Evolutionary conservation across 2,888 invertebrate genomes (phyloP), one percentile per base, ranked within the genome.

Genomic region (Parapristionchus giblindavisi): DNA sequence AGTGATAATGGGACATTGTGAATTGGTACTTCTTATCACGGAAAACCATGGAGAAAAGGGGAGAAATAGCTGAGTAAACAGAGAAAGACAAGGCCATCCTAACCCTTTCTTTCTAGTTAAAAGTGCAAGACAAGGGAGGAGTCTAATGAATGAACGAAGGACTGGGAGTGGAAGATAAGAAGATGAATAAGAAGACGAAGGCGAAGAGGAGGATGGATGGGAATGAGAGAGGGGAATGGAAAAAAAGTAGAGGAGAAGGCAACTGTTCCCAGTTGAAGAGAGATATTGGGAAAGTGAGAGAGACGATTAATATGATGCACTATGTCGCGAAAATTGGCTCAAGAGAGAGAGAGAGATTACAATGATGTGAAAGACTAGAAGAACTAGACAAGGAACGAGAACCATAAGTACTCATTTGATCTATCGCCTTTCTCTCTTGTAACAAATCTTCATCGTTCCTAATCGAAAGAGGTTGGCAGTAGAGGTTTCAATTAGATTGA

Each of bases 281-380:
- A 48, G 48, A 48, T 11, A 48, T n/a, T n/a, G n/a, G n/a, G n/a
- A n/a, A n/a, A n/a, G n/a, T n/a, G n/a, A n/a, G n/a, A 36, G n/a
- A 34, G 43, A 17, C 40, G 29, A 65, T 61, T 60, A 61, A 61
- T 60, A 58, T 60, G 14, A n/a, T 61, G 61, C 61, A 65, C 29
- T 65, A 27, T 43, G 11, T 43, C 43, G 17, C 43, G 27, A 29
- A 65, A 36, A 52, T 21, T 14, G 34, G 51, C 21, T n/a, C 32
- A 51, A 51, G 29, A 38, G 17, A 11, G 70, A 34, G 54, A 54
- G 43, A 54, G 56, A 54, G 70, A 70, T 38, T 36, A 34, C 54
- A 11, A 43, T 1, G 40, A 63, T 6, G 27, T 38, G 27, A 38
- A 40, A 40, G 71, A 24, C 38, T 29, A 24, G 34, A 34, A 52